These are phyloP conservation scores for Metellina segmentata DNA, from an alignment of 2,888 invertebrate genomes.

Conservation along the genomic window DNA sequence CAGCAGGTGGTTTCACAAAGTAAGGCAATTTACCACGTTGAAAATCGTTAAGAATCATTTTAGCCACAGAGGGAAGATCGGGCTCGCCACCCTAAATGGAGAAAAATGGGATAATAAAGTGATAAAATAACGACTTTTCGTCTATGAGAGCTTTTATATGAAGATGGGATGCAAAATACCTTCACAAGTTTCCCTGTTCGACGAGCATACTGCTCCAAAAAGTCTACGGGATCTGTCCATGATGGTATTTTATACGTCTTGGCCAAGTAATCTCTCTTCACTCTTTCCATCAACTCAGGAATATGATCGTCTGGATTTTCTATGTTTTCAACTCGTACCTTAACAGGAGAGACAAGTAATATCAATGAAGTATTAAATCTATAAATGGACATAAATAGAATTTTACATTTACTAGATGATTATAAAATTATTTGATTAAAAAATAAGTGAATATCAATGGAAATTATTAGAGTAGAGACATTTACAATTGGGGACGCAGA, in stretches of 20 bases:
- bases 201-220: slow-evolving; percentile 93
- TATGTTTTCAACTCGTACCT: slow-evolving; percentile 94
- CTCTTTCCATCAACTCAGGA: slow-evolving; percentile 90
- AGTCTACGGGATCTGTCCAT: slow-evolving; percentile 92
- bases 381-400: too few species aligned
- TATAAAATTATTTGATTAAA: too few species aligned
- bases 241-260: slow-evolving; percentile 93
- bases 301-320: slow-evolving; percentile 97
- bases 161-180: slow-evolving; percentile 78
- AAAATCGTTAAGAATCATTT: slow-evolving; percentile 99
- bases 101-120: neutral
- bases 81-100: slow-evolving; percentile 91
- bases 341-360: neutral
- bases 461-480: too few species aligned
- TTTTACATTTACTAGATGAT: too few species aligned
- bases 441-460: too few species aligned
- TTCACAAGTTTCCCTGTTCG: slow-evolving; percentile 94
- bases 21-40: slow-evolving; percentile 98
- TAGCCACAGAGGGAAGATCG: slow-evolving; percentile 91
- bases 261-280: slow-evolving; percentile 91
- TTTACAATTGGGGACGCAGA: too few species aligned
- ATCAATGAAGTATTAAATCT: too few species aligned
- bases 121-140: neutral
- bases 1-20: slow-evolving; percentile 91
- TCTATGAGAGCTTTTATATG: neutral